Percentiles rank a stretch among this genome's conserved stretches.
Evolutionary conservation across 2,888 invertebrate species (phyloP).

Genomic region (Cerastis rubricosa): DNA sequence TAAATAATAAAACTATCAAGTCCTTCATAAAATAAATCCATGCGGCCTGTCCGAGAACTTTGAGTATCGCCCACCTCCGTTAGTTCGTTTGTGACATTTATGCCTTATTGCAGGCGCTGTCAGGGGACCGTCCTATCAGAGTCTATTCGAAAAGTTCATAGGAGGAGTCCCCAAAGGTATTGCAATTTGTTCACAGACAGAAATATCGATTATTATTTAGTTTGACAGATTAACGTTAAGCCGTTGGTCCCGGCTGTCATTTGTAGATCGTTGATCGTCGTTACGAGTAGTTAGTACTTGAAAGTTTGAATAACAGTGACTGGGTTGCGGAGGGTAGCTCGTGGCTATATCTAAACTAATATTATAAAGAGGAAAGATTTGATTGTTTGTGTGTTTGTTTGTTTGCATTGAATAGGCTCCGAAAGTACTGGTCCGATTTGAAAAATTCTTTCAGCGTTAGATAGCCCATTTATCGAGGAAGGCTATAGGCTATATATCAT

Average conservation of each 20-base stretch:
- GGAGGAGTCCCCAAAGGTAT: constrained; percentile 76
- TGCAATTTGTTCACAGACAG: constrained; percentile 46
- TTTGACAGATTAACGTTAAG: background rate
- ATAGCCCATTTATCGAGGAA: too few relatives aligned
- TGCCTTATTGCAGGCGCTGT: constrained; percentile 77
- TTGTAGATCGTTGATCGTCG: background rate
- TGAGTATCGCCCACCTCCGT: background rate
- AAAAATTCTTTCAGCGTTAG: too few relatives aligned
- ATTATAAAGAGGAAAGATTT: too few relatives aligned
- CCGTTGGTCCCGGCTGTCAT: constrained; percentile 1
- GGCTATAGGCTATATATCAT: too few relatives aligned
- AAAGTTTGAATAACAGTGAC: background rate
- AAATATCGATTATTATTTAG: background rate
- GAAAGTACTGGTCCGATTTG: too few relatives aligned
- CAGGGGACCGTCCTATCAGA: constrained; percentile 73
- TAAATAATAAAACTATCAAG: background rate
- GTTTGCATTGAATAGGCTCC: too few relatives aligned
- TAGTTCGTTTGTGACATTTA: constrained; percentile 51
- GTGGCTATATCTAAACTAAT: too few relatives aligned
- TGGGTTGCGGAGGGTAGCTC: too few relatives aligned
- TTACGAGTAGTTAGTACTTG: background rate
- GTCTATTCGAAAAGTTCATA: constrained; percentile 81
- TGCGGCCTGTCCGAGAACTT: background rate
- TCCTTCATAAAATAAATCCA: background rate
- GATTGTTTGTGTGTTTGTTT: too few relatives aligned